A percentile compares a stretch with the other conserved stretches of the same genome.
Conservation (phyloP, 1,140 invertebrate genomes). For the Diorhabda carinulata region DNA sequence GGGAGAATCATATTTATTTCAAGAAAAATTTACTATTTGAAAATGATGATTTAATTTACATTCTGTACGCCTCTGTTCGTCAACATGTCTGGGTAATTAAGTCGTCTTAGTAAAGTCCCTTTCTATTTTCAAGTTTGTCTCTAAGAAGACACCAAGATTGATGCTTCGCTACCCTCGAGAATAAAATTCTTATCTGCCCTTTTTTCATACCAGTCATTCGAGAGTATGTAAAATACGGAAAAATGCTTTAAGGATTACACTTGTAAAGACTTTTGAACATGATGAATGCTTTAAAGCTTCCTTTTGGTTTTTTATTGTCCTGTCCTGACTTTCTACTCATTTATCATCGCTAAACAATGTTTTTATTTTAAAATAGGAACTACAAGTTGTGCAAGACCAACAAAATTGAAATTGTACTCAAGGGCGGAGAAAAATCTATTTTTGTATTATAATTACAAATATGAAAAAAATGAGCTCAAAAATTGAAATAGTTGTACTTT, state of each 20-base stretch:
- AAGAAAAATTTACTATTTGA: no score
- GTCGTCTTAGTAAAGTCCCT: slow-evolving; percentile 8
- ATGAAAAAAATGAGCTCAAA: no score
- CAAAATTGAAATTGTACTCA: no score
- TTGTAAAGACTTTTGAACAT: slow-evolving; percentile 17
- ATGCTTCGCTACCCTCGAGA: slow-evolving; percentile 9
- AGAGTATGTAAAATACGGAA: slow-evolving; percentile 5
- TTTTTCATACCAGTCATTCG: slow-evolving; percentile 6
- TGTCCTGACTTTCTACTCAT: background rate
- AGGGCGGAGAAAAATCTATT: no score
- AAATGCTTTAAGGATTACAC: slow-evolving; percentile 10
- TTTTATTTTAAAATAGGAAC: no score
- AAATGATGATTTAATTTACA: no score
- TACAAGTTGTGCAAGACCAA: no score
- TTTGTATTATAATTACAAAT: no score
- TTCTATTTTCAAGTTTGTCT: slow-evolving; percentile 5
- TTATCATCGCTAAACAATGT: background rate
- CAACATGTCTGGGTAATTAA: slow-evolving; percentile 12
- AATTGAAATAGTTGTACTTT: no score
- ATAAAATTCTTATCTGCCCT: slow-evolving; percentile 15
- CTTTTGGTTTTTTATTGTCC: slow-evolving; percentile 10
- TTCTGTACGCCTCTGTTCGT: background rate
- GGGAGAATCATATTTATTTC: no score
- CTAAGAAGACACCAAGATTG: slow-evolving; percentile 12
- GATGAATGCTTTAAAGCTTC: slow-evolving; percentile 15